A percentile compares a stretch with the other conserved stretches of the same genome.
These are phyloP conservation scores for Coracias cyanogaster DNA, from an alignment of 2,797 vertebrate genomes.

Conservation along the genomic window DNA sequence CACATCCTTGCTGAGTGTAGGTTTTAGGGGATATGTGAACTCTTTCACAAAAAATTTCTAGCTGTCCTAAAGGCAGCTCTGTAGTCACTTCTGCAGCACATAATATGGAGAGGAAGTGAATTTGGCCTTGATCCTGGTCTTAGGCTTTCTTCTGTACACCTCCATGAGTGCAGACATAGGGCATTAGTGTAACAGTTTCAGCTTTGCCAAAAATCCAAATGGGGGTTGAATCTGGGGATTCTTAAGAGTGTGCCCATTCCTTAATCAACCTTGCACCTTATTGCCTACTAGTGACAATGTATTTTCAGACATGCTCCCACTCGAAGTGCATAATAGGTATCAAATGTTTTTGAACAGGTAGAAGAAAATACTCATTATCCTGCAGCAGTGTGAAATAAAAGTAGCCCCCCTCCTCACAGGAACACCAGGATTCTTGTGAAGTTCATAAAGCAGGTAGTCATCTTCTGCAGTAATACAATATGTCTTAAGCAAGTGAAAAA, in stretches of 20 bases:
- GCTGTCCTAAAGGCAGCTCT: neutral
- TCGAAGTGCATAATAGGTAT: neutral
- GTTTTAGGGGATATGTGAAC: neutral
- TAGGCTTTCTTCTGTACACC: neutral
- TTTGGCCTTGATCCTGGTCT: neutral
- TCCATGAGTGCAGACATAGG: neutral
- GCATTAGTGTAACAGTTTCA: neutral
- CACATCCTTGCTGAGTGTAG: neutral
- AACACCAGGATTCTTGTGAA: neutral
- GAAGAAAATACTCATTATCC: neutral
- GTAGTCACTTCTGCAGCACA: neutral
- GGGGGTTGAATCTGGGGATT: neutral
- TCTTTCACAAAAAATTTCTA: neutral
- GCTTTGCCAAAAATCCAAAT: neutral
- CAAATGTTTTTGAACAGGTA: neutral
- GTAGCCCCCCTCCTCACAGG: neutral
- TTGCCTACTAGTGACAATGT: neutral
- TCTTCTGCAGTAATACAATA: neutral
- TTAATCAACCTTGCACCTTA: neutral
- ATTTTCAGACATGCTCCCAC: neutral
- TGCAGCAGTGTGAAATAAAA: neutral
- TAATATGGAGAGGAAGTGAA: neutral
- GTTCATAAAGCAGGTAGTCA: neutral
- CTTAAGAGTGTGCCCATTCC: neutral
- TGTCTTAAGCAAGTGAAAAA: neutral